Base-by-base conservation (phyloP, 2,113 vertebrate genomes). In the Genyomyrus donnyi region DNA sequence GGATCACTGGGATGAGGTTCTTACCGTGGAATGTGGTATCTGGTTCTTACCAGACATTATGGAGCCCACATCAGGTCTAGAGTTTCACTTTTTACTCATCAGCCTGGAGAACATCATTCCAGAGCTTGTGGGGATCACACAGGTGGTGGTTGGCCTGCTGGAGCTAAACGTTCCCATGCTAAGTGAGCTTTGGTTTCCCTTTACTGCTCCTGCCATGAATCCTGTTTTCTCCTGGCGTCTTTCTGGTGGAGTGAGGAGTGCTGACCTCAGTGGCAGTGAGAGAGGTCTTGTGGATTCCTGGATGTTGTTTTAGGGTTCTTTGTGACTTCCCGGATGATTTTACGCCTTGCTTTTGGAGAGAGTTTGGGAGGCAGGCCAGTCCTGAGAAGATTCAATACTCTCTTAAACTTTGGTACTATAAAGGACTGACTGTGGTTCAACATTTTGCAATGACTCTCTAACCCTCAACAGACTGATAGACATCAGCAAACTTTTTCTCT, bases 321-420 rank as follows among this genome's bases (percentile, higher is more conserved):
- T 80, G 74, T 80, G 74, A 80, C 74, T 80, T 80, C 74, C 74
- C 42, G 74, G 74, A 80, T 39, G 35, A 80, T 80, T 80, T 80
- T 39, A 5, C 74, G 74, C 35, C 74, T 80, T 80, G 74, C 74
- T 80, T 42, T 80, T 70, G 62, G n/a, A 70, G 62, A 70, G n/a
- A 70, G 62, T 31, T 70, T 70, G 62, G 58, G 9, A 70, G 27
- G 62, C 27, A 42, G 35, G 74, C 74, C 74, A 39, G 35, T 77
- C 31, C 15, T 77, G 35, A 42, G 17, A 77, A 77, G 74, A 42
- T 77, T 77, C 74, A 77, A 19, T 77, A 21, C 35, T 42, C 74
- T 80, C 35, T 80, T 80, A 39, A 80, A 80, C 74, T 42, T 80
- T 39, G 1, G 35, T 17, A 80, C 35, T 39, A 80, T 80, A 42